Evolutionary conservation across 2,113 vertebrate species (phyloP), one percentile per base, ranked within the genome.

Genomic region (Tinamus guttatus): DNA sequence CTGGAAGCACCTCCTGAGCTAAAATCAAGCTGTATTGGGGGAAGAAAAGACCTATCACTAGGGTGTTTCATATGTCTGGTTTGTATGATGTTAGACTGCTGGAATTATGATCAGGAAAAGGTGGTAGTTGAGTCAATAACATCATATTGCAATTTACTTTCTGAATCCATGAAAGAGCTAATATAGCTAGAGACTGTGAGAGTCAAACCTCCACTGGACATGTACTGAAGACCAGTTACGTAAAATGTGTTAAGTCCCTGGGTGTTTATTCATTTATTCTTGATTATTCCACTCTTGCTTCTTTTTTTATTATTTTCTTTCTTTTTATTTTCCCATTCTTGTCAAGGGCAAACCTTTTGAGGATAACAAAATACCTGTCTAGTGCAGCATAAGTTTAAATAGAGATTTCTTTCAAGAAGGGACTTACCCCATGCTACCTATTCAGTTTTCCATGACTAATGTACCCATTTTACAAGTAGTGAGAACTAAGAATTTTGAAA

Each of bases 41-140:
- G 69, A 90, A 78, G 81, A 88, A 83, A 47, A 68, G 4, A 32
- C 25, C 32, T 63, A 10, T 24, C 60, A 16, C 5, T 80, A 41
- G 27, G 4, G 0, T 59, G 28, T 41, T 34, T 75, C 22, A 20
- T 0, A 0, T 28, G 32, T 70, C 47, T 56, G 8, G 4, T 67
- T 47, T 0, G 0, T 65, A 62, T 15, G 40, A 49, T 40, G 11
- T 13, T 24, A 34, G 17, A 81, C 14, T 62, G 36, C 25, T 79
- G 43, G 54, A 91, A 68, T 86, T 70, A 36, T 81, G 36, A 73
- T 76, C 36, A 80, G 58, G n/a, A 84, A 73, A 84, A 80, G 6
- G 6, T 36, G 45, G 24, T 4, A 14, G 64, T 3, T 76, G 40
- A 89, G 63, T 58, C 34, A 58, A 21, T 43, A 51, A 51, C 2